phyloP scores from a whole-genome alignment of 2,113 vertebrate species.

The Oreochromis tanganicae region DNA sequence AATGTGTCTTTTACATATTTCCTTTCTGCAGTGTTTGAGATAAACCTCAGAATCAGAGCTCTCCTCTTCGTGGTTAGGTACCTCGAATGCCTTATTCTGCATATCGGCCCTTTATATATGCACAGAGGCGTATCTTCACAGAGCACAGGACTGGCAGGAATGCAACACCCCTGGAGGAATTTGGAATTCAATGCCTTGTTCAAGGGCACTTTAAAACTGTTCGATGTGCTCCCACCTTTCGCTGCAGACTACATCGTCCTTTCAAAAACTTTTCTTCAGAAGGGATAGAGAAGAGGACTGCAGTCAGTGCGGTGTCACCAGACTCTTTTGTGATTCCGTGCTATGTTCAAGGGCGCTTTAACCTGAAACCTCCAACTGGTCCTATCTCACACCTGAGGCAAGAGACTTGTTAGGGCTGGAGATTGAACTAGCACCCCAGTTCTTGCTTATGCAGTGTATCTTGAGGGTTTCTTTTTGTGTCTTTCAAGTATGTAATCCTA shows the following conservation, averaged over 20 bases:
- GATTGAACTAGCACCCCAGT: background rate
- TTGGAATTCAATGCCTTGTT: constrained; percentile 47
- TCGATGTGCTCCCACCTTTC: constrained; percentile 37
- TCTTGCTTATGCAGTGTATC: background rate
- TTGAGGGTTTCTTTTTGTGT: background rate
- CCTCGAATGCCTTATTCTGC: background rate
- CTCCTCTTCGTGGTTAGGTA: background rate
- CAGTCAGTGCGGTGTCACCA: constrained; percentile 16
- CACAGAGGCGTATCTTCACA: constrained; percentile 16
- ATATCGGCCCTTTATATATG: background rate
- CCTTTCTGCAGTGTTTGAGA: background rate
- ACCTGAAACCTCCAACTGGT: background rate
- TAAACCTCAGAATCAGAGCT: background rate
- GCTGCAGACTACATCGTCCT: constrained; percentile 34
- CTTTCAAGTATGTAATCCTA: background rate
- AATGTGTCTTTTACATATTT: background rate
- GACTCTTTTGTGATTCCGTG: constrained; percentile 34
- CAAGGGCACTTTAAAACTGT: constrained; percentile 52
- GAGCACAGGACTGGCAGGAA: constrained; percentile 13
- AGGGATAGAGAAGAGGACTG: constrained; percentile 13
- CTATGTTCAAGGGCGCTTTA: constrained; percentile 58
- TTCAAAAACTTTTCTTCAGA: constrained; percentile 43
- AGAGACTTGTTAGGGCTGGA: background rate
- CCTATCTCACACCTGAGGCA: background rate
- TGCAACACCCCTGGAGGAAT: constrained; percentile 24